Conservation (phyloP, 2,888 invertebrate genomes). For the Agonopterix alstromeriana region DNA sequence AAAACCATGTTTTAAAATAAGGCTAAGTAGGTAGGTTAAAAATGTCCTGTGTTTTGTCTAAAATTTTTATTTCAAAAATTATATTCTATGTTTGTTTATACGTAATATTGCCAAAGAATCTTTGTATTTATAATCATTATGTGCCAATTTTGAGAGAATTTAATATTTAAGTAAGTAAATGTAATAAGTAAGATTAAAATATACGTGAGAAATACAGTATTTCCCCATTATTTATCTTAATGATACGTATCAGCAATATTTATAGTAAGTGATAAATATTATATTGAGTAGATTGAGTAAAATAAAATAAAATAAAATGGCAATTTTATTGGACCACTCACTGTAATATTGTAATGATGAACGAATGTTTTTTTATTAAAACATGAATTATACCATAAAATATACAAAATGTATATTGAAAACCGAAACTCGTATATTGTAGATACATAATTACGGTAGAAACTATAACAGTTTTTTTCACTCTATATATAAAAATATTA, state of each 20-base stretch:
- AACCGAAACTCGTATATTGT: too few relatives aligned
- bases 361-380: conserved; percentile 6
- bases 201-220: conserved; percentile 43
- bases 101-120: conserved; percentile 7
- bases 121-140: conserved; percentile 23
- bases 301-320: conserved; percentile 11
- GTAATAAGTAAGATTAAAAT: conserved; percentile 15
- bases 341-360: conserved; percentile 5
- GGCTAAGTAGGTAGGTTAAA: too few relatives aligned
- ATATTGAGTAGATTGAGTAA: conserved; percentile 6
- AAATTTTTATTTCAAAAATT: neutral
- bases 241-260: conserved; percentile 41
- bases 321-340: conserved; percentile 35
- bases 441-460: too few relatives aligned
- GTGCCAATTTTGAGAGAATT: conserved; percentile 68
- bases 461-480: too few relatives aligned
- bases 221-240: conserved; percentile 29
- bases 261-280: conserved; percentile 26
- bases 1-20: too few relatives aligned
- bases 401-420: too few relatives aligned
- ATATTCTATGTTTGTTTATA: conserved; percentile 1
- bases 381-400: too few relatives aligned
- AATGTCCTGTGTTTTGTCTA: too few relatives aligned
- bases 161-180: conserved; percentile 37
- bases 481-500: too few relatives aligned